Conservation (phyloP, 2,888 invertebrate genomes). For the Plagodis dolabraria region DNA sequence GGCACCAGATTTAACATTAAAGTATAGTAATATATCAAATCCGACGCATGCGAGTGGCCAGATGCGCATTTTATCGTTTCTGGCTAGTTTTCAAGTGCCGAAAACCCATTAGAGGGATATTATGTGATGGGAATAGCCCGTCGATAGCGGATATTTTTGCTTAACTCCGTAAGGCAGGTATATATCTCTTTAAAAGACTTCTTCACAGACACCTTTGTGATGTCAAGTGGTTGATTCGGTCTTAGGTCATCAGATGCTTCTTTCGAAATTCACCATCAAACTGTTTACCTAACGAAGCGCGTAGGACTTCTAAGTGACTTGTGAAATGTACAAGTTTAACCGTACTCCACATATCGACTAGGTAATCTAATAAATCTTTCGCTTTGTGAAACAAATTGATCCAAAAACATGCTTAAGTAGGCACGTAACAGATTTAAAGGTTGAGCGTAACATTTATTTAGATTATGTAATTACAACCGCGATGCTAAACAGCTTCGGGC, state of each 20-base stretch:
- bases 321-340: conserved; percentile 10
- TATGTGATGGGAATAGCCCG: conserved; percentile 63
- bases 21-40: conserved; percentile 73
- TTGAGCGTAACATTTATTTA: conserved; percentile 33
- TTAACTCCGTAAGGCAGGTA: conserved; percentile 18
- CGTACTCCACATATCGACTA: conserved; percentile 21
- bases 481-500: conserved; percentile 34
- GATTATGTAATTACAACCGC: conserved; percentile 34
- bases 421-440: conserved; percentile 32
- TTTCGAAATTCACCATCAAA: conserved; percentile 15
- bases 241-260: conserved; percentile 8
- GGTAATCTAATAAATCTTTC: conserved; percentile 22
- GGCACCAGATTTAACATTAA: conserved; percentile 69
- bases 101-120: conserved; percentile 78
- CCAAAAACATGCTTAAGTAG: conserved; percentile 18
- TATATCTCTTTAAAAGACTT: conserved; percentile 6
- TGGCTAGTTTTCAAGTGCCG: conserved; percentile 82
- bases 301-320: conserved; percentile 14
- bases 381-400: conserved; percentile 27
- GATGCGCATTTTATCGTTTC: conserved; percentile 78
- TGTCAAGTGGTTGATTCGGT: conserved; percentile 16
- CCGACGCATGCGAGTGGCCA: conserved; percentile 68
- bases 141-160: conserved; percentile 32
- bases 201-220: conserved; percentile 10
- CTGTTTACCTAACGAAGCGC: conserved; percentile 11